Evolutionary conservation across 2,888 invertebrate genomes (phyloP).

Genomic region (Caenorhabditis auriculariae): DNA sequence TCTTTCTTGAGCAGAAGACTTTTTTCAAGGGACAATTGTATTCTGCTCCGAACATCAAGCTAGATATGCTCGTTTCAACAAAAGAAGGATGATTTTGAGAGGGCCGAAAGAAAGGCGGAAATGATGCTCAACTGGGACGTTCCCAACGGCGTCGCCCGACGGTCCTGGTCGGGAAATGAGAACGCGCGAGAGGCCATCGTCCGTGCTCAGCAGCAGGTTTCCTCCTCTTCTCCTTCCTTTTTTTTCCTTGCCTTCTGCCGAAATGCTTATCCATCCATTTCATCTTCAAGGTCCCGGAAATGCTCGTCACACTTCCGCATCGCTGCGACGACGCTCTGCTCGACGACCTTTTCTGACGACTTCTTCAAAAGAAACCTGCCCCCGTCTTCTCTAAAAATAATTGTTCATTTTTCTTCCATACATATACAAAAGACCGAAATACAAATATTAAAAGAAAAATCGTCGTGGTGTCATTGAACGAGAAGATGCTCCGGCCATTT

Average conservation of each 20-base stretch:
- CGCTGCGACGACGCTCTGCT: slow-evolving; percentile 58
- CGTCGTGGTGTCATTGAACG: too few relatives aligned
- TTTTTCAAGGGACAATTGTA: too few relatives aligned
- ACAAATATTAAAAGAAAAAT: too few relatives aligned
- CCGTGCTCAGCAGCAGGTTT: slow-evolving; percentile 68
- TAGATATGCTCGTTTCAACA: background rate
- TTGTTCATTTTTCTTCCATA: too few relatives aligned
- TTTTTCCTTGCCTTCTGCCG: too few relatives aligned
- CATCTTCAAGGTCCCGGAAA: slow-evolving; percentile 61
- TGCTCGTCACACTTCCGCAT: slow-evolving; percentile 68
- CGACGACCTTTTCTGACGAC: slow-evolving; percentile 2
- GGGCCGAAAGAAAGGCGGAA: slow-evolving; percentile 66
- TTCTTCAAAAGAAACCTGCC: too few relatives aligned
- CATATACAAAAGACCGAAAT: too few relatives aligned
- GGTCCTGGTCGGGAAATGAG: slow-evolving; percentile 71
- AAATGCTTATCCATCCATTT: background rate
- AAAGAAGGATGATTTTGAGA: slow-evolving; percentile 68
- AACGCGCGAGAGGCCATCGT: slow-evolving; percentile 69
- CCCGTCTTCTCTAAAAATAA: too few relatives aligned
- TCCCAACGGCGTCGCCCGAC: slow-evolving; percentile 69
- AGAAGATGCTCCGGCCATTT: too few relatives aligned
- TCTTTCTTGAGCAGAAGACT: too few relatives aligned
- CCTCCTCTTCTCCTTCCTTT: too few relatives aligned
- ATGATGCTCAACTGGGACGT: slow-evolving; percentile 72
- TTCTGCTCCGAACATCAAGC: background rate